A percentile compares a stretch with the other conserved stretches of the same genome.
These are phyloP conservation scores for Vanessa cardui DNA, from an alignment of 2,888 invertebrate species.

Conservation along the genomic window DNA sequence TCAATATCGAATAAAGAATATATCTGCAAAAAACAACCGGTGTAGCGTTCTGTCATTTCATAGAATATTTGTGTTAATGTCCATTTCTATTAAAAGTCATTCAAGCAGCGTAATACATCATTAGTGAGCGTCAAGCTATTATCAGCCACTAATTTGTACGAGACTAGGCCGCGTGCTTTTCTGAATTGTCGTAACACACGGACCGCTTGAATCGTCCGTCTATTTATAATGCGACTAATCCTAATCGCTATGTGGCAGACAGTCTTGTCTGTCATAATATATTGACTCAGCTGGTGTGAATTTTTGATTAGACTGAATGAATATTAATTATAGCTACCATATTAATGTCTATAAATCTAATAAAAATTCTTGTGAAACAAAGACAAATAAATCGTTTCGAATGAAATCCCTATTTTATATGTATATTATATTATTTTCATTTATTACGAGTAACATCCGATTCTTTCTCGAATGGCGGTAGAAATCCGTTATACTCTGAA, in stretches of 20 bases:
- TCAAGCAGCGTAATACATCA: constrained; percentile 16
- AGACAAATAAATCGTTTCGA: too few relatives aligned
- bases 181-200: constrained; percentile 7
- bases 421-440: neutral
- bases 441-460: neutral
- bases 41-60: neutral
- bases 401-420: too few relatives aligned
- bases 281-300: neutral
- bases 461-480: constrained; percentile 4
- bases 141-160: constrained; percentile 19
- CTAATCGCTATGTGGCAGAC: constrained; percentile 11
- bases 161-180: constrained; percentile 18
- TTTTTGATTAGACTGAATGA: neutral
- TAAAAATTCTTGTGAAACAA: too few relatives aligned
- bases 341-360: too few relatives aligned
- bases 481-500: constrained; percentile 37
- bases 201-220: neutral
- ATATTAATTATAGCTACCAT: too few relatives aligned
- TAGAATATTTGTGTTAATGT: constrained; percentile 5
- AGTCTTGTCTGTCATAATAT: neutral
- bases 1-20: too few relatives aligned
- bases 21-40: neutral
- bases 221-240: constrained; percentile 20
- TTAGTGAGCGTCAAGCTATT: constrained; percentile 22
- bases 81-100: constrained; percentile 19